Evolutionary conservation across 92 coral and sea anemone species (phyloP).

Genomic region (Bergia puertoricense): DNA sequence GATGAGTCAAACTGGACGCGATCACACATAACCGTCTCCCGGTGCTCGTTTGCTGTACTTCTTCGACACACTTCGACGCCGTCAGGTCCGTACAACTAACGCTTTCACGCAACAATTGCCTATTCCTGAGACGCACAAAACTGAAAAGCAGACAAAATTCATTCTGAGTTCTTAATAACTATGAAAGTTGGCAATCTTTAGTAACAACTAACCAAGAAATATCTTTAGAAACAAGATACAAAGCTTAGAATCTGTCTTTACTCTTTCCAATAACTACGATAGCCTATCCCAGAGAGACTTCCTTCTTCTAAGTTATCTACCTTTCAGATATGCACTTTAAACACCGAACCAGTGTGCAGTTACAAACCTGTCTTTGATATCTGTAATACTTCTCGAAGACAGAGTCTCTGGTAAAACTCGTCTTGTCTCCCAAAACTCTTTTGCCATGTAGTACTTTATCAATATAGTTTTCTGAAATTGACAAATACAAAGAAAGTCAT

Average conservation of each 20-base stretch:
- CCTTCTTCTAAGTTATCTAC: no score
- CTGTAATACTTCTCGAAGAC: conserved; percentile 5
- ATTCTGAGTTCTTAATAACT: not conserved
- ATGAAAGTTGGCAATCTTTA: not conserved
- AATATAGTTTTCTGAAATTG: conserved; percentile 12
- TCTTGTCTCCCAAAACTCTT: conserved; percentile 4
- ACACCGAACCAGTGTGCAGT: no score
- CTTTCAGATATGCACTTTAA: no score
- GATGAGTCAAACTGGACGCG: not conserved
- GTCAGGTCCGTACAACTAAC: not conserved
- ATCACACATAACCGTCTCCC: conserved; percentile 15
- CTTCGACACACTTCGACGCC: not conserved
- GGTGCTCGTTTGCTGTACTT: not conserved
- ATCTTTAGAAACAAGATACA: not conserved
- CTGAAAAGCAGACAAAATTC: not conserved
- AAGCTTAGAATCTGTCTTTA: not conserved
- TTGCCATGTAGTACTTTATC: conserved; percentile 10
- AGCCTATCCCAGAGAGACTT: no score
- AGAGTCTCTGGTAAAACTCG: conserved; percentile 29
- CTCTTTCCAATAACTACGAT: no score
- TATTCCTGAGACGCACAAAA: conserved; percentile 4
- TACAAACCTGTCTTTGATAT: conserved; percentile 23
- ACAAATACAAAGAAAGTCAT: not conserved
- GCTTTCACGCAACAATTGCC: conserved; percentile 11
- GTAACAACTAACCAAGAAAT: no score